Evolutionary conservation across 2,113 vertebrate species (phyloP), one percentile per base, ranked within the genome.

Genomic region (Micromys minutus): DNA sequence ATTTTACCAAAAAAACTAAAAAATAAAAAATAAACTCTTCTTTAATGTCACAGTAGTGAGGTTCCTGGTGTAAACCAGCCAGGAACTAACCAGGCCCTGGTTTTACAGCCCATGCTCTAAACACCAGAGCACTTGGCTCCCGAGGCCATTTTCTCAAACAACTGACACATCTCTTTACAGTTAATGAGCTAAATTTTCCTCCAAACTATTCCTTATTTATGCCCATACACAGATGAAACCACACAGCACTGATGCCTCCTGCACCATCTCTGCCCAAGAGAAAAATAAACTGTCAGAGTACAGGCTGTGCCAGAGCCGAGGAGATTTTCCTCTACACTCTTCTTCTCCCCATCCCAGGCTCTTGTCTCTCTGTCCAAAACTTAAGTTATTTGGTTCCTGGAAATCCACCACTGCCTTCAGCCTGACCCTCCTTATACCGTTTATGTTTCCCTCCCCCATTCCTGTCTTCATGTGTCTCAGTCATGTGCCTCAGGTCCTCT

Each of bases 1-100:
- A 80, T 93, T 45, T 81, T 84, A 96, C 97, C 22, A 22, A 24
- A 45, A 76, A 91, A 89, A 86, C 95, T n/a, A 89, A 42, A 24
- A 65, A 31, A 65, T 7, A 52, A 65, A 50, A 22, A 74, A 69
- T 5, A 0, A 59, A 45, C 10, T 52, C 65, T 39, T 57, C 47
- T 52, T 65, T 65, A 67, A 52, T 1, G 13, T 15, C 47, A 7
- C 13, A 39, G 10, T 55, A 52, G 4, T 57, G 3, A 57, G 55
- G 15, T 5, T 39, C 31, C 22, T 29, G 36, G 21, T 57, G 5
- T 69, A 71, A 24, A 47, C 57, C 31, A 93, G 16, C 21, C 31
- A 85, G n/a, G 11, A 86, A 61, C 77, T n/a, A 89, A 59, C 13
- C 71, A 84, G 34, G n/a, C 3, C 55, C 79, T 87, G 89, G 45